phyloP scores from a whole-genome alignment of 2,888 invertebrate species.

The Disparrhopalites patrizii region DNA sequence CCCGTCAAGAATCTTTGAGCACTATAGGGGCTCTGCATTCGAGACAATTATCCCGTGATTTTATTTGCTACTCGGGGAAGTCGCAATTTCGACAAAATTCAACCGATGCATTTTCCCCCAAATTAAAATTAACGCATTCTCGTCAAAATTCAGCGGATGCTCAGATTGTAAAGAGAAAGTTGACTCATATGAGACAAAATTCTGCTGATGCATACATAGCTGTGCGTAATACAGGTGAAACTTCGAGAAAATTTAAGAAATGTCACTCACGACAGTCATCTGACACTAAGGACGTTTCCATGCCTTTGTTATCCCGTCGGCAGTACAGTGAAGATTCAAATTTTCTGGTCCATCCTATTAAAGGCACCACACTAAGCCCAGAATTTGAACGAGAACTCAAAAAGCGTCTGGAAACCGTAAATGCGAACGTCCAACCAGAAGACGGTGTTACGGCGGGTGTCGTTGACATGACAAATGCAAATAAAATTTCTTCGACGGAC shows the following conservation, averaged over 20 bases:
- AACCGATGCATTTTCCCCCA: constrained; percentile 1
- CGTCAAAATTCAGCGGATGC: neutral
- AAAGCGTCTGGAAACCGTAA: neutral
- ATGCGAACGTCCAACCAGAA: neutral
- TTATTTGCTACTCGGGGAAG: neutral
- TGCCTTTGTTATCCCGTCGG: neutral
- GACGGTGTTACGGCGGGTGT: neutral
- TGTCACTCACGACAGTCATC: constrained; percentile 20
- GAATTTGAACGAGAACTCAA: constrained; percentile 4
- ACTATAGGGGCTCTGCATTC: neutral
- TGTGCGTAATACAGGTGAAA: neutral
- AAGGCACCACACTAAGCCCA: neutral
- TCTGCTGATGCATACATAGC: neutral
- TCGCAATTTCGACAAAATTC: constrained; percentile 16
- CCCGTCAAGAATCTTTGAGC: neutral
- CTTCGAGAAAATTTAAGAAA: neutral
- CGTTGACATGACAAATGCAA: neutral
- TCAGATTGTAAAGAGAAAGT: neutral
- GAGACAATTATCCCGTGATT: constrained; percentile 13
- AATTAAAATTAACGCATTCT: neutral
- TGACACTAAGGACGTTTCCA: neutral
- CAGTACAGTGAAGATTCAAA: neutral
- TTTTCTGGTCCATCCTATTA: neutral
- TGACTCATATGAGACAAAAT: neutral
- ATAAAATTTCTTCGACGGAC: too few species aligned